phyloP scores from a whole-genome alignment of 2,797 vertebrate species.

The Denticeps clupeoides region DNA sequence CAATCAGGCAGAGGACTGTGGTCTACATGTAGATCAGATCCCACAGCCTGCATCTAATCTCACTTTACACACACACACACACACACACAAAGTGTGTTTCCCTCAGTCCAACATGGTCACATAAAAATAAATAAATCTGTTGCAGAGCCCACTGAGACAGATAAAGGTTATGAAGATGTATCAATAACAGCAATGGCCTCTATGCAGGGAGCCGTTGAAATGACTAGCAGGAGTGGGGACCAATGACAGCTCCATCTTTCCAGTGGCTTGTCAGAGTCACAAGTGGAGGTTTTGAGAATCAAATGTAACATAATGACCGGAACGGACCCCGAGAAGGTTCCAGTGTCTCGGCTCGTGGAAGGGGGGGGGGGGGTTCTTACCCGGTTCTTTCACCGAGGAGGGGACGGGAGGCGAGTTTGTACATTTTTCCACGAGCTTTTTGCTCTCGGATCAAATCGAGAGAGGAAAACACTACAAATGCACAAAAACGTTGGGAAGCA shows the following conservation, averaged over 20 bases:
- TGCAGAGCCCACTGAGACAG: no score
- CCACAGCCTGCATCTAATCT: slow-evolving; percentile 65
- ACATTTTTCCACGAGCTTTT: slow-evolving; percentile 28
- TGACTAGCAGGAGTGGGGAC: slow-evolving; percentile 2
- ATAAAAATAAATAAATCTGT: slow-evolving; percentile 2
- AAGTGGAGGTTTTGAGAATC: neutral
- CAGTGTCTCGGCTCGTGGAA: slow-evolving; percentile 3
- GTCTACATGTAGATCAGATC: slow-evolving; percentile 79
- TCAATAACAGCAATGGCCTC: no score
- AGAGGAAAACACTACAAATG: slow-evolving; percentile 22
- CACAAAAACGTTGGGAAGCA: slow-evolving; percentile 15
- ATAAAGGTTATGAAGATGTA: no score
- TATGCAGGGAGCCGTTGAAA: neutral
- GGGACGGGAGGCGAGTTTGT: slow-evolving; percentile 24
- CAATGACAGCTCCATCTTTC: no score
- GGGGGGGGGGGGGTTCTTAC: slow-evolving; percentile 4
- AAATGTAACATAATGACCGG: no score
- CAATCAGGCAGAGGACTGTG: slow-evolving; percentile 91
- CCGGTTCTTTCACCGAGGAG: neutral
- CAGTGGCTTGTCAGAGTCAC: no score
- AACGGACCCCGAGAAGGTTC: no score
- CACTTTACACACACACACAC: slow-evolving; percentile 19
- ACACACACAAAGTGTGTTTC: slow-evolving; percentile 16
- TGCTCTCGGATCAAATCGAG: slow-evolving; percentile 23
- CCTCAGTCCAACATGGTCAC: slow-evolving; percentile 12